These are phyloP conservation scores for Buphagus erythrorhynchus DNA, from an alignment of 2,797 vertebrate genomes.

Conservation along the genomic window DNA sequence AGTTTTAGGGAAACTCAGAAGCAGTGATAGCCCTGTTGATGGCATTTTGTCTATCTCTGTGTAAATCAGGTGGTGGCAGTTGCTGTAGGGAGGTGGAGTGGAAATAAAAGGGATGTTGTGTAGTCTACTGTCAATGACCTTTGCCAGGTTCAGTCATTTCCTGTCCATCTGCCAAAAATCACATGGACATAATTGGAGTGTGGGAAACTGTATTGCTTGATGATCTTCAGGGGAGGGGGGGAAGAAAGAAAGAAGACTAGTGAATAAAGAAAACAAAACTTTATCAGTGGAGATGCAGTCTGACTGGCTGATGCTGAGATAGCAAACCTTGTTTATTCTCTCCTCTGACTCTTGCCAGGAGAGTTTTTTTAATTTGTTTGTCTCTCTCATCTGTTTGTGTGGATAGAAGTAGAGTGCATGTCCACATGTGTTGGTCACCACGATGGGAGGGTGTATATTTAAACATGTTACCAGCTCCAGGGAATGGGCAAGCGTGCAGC, in stretches of 20 bases:
- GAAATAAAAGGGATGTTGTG: constrained; percentile 75
- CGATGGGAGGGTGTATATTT: background rate
- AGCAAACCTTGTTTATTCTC: background rate
- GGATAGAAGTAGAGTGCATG: background rate
- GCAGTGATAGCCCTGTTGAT: constrained; percentile 37
- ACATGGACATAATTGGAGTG: constrained; percentile 80
- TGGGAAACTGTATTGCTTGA: constrained; percentile 85
- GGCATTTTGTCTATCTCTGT: constrained; percentile 74
- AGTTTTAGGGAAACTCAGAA: constrained; percentile 32
- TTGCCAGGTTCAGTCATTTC: constrained; percentile 88
- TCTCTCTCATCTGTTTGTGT: background rate
- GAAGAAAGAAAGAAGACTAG: constrained; percentile 65
- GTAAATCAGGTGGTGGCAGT: constrained; percentile 68
- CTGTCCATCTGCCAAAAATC: constrained; percentile 89
- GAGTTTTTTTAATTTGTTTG: background rate
- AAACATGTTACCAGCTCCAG: background rate
- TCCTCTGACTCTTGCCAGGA: background rate
- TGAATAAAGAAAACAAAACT: constrained; percentile 5
- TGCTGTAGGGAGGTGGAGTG: constrained; percentile 48
- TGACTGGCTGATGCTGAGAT: background rate
- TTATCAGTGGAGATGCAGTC: background rate
- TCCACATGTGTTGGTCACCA: background rate
- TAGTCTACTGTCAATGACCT: constrained; percentile 55
- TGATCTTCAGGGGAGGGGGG: constrained; percentile 68
- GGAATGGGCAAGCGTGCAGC: background rate